Evolutionary conservation across 1,140 invertebrate species (phyloP).

Genomic region (Oedothorax gibbosus): DNA sequence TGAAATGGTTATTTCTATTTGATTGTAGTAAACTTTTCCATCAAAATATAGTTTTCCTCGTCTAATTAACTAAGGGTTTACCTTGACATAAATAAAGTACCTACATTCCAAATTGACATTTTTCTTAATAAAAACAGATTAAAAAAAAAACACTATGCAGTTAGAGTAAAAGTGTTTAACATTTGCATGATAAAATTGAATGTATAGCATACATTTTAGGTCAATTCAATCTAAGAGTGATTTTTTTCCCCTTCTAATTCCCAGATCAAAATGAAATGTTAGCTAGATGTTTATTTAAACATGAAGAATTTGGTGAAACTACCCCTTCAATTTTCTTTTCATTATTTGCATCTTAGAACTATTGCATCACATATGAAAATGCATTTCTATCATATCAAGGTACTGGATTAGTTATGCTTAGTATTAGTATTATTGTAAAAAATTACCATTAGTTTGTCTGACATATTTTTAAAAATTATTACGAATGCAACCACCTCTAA

Average conservation of each 20-base stretch:
- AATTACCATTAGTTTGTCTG: background rate
- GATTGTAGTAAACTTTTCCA: no score
- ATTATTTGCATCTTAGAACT: slow-evolving; percentile 20
- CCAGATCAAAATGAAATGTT: slow-evolving; percentile 3
- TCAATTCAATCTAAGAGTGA: background rate
- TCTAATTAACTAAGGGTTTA: no score
- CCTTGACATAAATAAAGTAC: no score
- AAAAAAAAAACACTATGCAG: no score
- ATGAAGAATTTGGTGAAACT: slow-evolving; percentile 36
- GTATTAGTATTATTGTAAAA: background rate
- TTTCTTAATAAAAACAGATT: no score
- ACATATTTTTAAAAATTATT: background rate
- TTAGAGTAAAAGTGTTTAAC: no score
- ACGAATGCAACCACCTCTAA: background rate
- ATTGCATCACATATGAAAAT: slow-evolving; percentile 3
- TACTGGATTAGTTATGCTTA: background rate
- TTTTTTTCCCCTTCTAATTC: slow-evolving; percentile 11
- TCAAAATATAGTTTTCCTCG: no score
- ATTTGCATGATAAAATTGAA: no score
- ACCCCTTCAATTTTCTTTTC: slow-evolving; percentile 19
- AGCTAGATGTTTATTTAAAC: slow-evolving; percentile 11
- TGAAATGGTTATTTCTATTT: no score
- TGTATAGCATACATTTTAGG: no score
- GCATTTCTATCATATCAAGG: background rate
- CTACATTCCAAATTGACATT: no score